Evolutionary conservation across 2,797 vertebrate species (phyloP).

Genomic region (Falco naumanni): DNA sequence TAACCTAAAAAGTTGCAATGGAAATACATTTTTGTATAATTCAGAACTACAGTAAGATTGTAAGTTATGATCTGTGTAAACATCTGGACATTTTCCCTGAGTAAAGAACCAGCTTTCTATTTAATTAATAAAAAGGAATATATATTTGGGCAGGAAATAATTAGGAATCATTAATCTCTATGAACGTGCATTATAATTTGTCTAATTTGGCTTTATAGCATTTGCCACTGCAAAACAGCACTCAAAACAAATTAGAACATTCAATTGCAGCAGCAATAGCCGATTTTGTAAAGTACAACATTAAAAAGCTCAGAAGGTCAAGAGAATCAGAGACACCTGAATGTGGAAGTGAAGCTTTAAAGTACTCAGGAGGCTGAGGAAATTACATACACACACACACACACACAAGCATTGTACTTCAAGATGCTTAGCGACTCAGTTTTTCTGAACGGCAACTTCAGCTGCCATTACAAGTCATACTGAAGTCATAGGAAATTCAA

Average conservation of each 20-base stretch:
- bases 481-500: conserved; percentile 9
- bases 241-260: background rate
- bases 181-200: background rate
- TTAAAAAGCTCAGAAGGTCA: background rate
- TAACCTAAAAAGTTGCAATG: background rate
- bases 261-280: background rate
- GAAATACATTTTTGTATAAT: background rate
- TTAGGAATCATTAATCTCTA: conserved; percentile 29
- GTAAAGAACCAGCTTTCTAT: background rate
- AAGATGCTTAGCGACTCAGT: background rate
- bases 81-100: background rate
- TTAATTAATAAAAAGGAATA: background rate
- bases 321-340: background rate
- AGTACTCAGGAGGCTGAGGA: background rate
- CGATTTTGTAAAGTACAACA: background rate
- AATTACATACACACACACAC: background rate
- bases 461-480: background rate
- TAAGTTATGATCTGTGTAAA: background rate
- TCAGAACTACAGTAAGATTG: background rate
- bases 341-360: background rate
- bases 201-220: conserved; percentile 5
- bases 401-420: background rate
- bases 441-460: background rate
- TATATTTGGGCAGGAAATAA: background rate
- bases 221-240: background rate